Conservation (phyloP, 1,140 invertebrate genomes). For the Drosophila bipectinata region DNA sequence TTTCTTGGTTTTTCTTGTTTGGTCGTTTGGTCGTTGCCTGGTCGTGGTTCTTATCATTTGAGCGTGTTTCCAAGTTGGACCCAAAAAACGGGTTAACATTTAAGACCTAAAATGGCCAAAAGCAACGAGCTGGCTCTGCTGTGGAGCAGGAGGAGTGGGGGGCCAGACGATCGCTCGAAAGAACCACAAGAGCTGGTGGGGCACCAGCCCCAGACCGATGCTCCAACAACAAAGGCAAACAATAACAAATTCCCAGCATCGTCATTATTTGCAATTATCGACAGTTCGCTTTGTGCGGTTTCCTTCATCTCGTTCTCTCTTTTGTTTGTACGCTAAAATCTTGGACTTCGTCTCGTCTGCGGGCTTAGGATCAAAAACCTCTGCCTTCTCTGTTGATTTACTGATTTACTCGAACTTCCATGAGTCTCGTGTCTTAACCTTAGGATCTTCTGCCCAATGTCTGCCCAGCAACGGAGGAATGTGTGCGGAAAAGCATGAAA, state of each 20-base stretch:
- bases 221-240: conserved; percentile 44
- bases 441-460: conserved; percentile 65
- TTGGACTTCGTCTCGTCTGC: conserved; percentile 50
- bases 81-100: conserved; percentile 77
- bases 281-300: conserved; percentile 73
- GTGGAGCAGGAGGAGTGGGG: conserved; percentile 5
- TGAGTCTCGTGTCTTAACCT: conserved; percentile 51
- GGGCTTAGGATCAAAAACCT: conserved; percentile 76
- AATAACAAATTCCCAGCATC: conserved; percentile 65
- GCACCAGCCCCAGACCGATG: conserved; percentile 5
- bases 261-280: conserved; percentile 81
- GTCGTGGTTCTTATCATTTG: conserved; percentile 68
- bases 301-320: conserved; percentile 24
- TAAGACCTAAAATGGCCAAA: conserved; percentile 75
- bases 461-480: conserved; percentile 31
- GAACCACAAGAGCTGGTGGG: conserved; percentile 34
- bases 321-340: conserved; percentile 65
- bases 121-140: conserved; percentile 23
- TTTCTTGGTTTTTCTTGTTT: conserved; percentile 35
- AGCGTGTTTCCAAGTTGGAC: conserved; percentile 53
- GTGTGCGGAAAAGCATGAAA: conserved; percentile 58
- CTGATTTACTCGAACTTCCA: conserved; percentile 45
- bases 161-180: conserved; percentile 39
- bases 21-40: conserved; percentile 49
- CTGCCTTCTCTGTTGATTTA: conserved; percentile 32